A percentile compares a stretch with the other conserved stretches of the same genome.
Conservation (phyloP, 2,797 vertebrate species). For the Eupleurogrammus muticus region DNA sequence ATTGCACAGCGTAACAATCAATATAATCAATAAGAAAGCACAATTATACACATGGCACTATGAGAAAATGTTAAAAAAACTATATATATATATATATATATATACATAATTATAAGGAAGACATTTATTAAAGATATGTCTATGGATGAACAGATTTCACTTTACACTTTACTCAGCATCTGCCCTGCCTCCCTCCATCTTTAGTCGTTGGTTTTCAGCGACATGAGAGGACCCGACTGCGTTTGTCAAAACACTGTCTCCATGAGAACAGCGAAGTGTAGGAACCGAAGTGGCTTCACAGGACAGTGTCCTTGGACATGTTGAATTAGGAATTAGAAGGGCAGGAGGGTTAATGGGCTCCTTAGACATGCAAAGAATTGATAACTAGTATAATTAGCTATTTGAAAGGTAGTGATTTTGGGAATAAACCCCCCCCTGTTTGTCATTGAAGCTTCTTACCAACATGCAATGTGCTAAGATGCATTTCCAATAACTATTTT, state of each 20-base stretch:
- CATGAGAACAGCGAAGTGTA: slow-evolving; percentile 36
- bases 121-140: too few relatives aligned
- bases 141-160: too few relatives aligned
- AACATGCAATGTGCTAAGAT: too few relatives aligned
- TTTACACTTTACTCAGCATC: background rate
- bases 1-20: too few relatives aligned
- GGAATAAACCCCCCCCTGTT: background rate
- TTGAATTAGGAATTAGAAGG: slow-evolving; percentile 15
- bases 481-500: too few relatives aligned
- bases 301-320: slow-evolving; percentile 27
- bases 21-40: too few relatives aligned
- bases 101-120: too few relatives aligned
- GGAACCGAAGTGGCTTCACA: slow-evolving; percentile 21
- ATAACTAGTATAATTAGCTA: too few relatives aligned
- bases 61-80: too few relatives aligned
- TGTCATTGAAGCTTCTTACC: background rate
- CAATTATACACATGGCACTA: too few relatives aligned
- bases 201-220: slow-evolving; percentile 8
- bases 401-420: background rate
- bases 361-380: slow-evolving; percentile 26
- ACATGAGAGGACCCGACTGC: slow-evolving; percentile 15
- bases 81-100: too few relatives aligned
- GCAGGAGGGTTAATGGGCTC: background rate
- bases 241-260: slow-evolving; percentile 14
- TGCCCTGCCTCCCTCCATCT: background rate